These are phyloP conservation scores for Orius laevigatus DNA, from an alignment of 1,140 invertebrate species.

Conservation along the genomic window DNA sequence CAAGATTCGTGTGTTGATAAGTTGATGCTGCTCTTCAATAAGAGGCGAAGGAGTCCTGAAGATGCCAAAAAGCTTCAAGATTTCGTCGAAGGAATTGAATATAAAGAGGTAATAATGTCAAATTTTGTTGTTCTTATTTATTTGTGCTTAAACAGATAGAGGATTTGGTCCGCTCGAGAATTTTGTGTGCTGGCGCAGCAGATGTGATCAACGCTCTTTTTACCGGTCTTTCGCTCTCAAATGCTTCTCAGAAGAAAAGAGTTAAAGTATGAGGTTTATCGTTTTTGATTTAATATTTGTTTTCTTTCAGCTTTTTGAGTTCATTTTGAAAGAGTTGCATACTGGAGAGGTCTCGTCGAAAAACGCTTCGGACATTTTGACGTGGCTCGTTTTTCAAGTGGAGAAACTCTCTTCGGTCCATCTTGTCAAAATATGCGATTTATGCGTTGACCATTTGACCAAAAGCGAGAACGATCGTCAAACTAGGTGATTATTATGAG, in stretches of 20 bases:
- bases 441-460: constrained; percentile 32
- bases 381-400: constrained; percentile 18
- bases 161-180: too few relatives aligned
- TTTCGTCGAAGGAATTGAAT: too few relatives aligned
- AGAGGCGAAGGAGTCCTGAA: too few relatives aligned
- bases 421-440: constrained; percentile 29
- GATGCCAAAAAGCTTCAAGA: too few relatives aligned
- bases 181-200: constrained; percentile 13
- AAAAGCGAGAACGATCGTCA: constrained; percentile 22
- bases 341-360: constrained; percentile 12
- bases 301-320: constrained; percentile 17
- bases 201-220: constrained; percentile 19
- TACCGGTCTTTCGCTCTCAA: constrained; percentile 17
- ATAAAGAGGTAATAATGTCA: too few relatives aligned
- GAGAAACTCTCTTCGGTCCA: constrained; percentile 25
- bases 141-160: too few relatives aligned
- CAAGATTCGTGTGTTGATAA: too few relatives aligned
- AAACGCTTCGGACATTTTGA: constrained; percentile 14
- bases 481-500: constrained; percentile 21
- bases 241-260: constrained; percentile 18
- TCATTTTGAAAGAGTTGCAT: constrained; percentile 16
- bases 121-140: too few relatives aligned
- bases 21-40: too few relatives aligned
- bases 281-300: not conserved
- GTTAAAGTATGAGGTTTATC: constrained; percentile 15